Evolutionary conservation across 2,113 vertebrate genomes (phyloP).

Genomic region (Notechis scutatus): DNA sequence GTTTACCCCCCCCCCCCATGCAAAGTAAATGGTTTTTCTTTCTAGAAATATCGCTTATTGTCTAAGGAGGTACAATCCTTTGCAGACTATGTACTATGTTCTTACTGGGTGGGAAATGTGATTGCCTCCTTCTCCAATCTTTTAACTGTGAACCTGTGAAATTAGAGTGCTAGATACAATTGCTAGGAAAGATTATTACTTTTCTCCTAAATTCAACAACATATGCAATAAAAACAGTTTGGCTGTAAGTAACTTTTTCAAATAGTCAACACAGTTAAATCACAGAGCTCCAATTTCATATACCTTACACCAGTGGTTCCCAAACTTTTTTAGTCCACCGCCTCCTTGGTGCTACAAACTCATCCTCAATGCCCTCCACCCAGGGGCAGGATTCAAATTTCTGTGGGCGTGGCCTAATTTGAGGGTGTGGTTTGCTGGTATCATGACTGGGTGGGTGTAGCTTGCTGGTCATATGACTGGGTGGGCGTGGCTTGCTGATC

Average conservation of each 20-base stretch:
- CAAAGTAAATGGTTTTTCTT: neutral
- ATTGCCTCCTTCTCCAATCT: neutral
- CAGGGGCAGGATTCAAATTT: too few species aligned
- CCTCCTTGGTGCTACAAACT: too few species aligned
- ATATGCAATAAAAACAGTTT: slow-evolving; percentile 6
- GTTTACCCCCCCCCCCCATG: neutral
- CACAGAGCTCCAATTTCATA: neutral
- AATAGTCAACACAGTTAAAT: neutral
- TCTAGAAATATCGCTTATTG: neutral
- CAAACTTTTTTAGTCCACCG: too few species aligned
- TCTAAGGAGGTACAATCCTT: neutral
- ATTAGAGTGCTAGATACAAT: neutral
- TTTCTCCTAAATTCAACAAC: neutral
- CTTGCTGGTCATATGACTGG: too few species aligned
- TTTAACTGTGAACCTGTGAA: neutral
- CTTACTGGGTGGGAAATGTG: neutral
- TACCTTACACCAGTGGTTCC: neutral
- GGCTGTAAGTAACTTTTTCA: neutral
- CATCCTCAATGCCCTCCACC: too few species aligned
- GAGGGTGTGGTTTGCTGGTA: too few species aligned
- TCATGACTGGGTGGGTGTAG: too few species aligned
- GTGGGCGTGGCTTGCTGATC: too few species aligned
- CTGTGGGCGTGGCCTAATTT: too few species aligned
- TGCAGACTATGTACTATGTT: neutral
- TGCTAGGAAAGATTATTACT: neutral